Evolutionary conservation across 2,113 vertebrate species (phyloP).

Genomic region (Lepus timidus): DNA sequence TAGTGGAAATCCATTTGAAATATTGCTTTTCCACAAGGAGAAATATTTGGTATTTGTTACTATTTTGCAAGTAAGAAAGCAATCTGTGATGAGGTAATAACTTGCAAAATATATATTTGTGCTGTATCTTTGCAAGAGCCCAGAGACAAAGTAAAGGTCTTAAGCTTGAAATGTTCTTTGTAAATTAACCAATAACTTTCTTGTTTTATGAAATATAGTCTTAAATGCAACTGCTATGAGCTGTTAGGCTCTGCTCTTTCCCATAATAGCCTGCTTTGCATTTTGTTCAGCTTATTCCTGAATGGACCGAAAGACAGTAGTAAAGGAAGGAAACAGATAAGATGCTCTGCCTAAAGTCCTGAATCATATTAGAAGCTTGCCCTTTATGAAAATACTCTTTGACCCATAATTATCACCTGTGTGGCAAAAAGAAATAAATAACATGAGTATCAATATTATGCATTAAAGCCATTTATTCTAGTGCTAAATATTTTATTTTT

Average conservation of each 20-base stretch:
- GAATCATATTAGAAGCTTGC: not conserved
- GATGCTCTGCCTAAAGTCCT: not conserved
- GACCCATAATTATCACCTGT: not conserved
- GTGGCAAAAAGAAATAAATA: not conserved
- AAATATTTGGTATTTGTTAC: not conserved
- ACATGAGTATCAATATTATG: not conserved
- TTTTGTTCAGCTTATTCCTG: not conserved
- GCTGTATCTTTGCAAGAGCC: not conserved
- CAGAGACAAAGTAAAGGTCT: not conserved
- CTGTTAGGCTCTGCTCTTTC: not conserved
- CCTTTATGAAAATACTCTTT: not conserved
- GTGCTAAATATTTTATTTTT: conserved; percentile 10
- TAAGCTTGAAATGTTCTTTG: not conserved
- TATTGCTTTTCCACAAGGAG: not conserved
- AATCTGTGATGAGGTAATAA: not conserved
- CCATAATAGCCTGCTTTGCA: not conserved
- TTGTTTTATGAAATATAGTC: conserved; percentile 32
- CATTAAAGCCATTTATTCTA: not conserved
- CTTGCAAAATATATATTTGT: not conserved
- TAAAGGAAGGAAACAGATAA: not conserved
- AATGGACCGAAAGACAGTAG: not conserved
- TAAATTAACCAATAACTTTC: not conserved
- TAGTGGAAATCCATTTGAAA: conserved; percentile 14
- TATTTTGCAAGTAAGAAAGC: conserved; percentile 2
- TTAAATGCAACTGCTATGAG: not conserved